Base-by-base conservation (phyloP, 2,113 vertebrate species). In the Mobula birostris region DNA sequence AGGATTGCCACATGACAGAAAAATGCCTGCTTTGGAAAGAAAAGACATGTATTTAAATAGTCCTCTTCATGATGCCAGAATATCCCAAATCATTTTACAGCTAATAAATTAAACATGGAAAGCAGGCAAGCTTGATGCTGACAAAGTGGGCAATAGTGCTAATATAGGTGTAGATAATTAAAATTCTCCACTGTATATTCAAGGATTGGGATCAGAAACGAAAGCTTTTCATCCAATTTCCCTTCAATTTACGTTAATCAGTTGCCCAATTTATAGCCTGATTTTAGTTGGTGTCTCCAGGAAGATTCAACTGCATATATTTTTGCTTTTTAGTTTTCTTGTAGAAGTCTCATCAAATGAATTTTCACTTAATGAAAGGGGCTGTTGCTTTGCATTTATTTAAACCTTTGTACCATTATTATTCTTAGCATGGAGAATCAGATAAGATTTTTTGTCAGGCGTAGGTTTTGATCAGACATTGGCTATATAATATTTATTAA, bases 401-500 rank as follows among this genome's bases (percentile, higher is more conserved):
- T 48, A 15, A 93, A 92, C 32, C 72, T 6, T 7, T 27, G 11
- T 29, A 56, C 24, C 36, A 29, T 93, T 93, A 93, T 76, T 93
- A 93, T 72, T 93, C 70, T 74, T 56, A 74, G 15, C 91, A 76
- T 56, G 66, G 4, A 76, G 24, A 11, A 93, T 56, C 48, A 72
- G 70, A 74, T 93, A 74, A 48, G 90, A 70, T 93, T 72, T 92
- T 68, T 27, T 93, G 90, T 93, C 90, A 48, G 66, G 32, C 48
- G 32, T 70, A 29, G 36, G 36, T 93, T 93, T 93, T 93, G 91
- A 93, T 93, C 91, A 93, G 29, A 56, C 24, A 74, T 21, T 93
- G 68, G 36, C 91, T 29, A 76, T 74, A 48, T 93, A 93, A 93
- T 93, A 93, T 72, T 93, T 93, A 93, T 93, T 72, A 93, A 93